Evolutionary conservation across 1,140 invertebrate species (phyloP), one percentile per base, ranked within the genome.

Genomic region (Drosophila obscura): DNA sequence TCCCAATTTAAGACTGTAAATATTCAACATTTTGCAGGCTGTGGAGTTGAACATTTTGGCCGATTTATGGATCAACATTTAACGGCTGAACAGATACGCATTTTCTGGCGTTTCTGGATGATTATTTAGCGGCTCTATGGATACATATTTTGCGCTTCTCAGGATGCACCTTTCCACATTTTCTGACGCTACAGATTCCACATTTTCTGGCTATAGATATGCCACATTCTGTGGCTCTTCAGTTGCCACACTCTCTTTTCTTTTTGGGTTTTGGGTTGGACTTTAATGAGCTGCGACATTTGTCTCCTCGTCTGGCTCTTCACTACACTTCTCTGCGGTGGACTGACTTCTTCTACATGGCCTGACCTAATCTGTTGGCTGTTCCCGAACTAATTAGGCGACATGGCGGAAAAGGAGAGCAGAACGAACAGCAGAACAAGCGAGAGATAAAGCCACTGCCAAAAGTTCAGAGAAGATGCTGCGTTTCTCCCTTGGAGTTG

Each of bases 341-440:
- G 35, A 71, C 58, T 69, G 67, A 71, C 67, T 71, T 65, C 67
- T 71, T 69, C 67, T 69, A 58, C 67, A 69, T 71, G 67, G 67
- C 67, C 65, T 16, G 64, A 45, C 46, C 67, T 71, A 69, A 71
- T 73, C 57, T 77, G 65, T 57, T 69, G 59, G 59, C 65, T 80
- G 71, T 83, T 83, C 77, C 79, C 52, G 45, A 87, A 73, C 87
- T 90, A 90, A 90, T 90, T 90, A 90, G 87, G 79, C 80, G 73
- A 83, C 88, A 84, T 69, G 87, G 46, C 39, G 59, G 43, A 45
- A 60, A 24, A 46, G 19, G 45, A 63, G 59, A 66, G 57, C 31
- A 31, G 53, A 60, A 49, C 44, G 44, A 26, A 5, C 35, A 39
- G 31, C 31, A 35, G 31, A 15, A n/a, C 46, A 49, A 59, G 48